Evolutionary conservation across 2,797 vertebrate genomes (phyloP), one percentile per base, ranked within the genome.

Genomic region (Lophotriccus pileatus): DNA sequence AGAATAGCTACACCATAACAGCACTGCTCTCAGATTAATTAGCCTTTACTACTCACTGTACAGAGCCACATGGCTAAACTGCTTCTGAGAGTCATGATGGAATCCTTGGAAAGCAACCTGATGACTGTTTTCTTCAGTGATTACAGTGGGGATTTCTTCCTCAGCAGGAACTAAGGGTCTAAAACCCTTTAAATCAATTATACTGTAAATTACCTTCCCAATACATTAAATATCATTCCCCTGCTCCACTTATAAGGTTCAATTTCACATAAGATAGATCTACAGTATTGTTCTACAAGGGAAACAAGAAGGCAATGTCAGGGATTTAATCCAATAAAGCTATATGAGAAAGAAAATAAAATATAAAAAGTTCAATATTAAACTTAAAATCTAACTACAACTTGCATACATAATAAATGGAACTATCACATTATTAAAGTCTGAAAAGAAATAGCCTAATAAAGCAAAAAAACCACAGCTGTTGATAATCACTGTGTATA

Each of bases 381-480:
- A 82, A 80, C 25, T 50, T 58, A 76, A 80, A 94, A 76, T 56
- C 44, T 68, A 93, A 50, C 34, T 60, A 39, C 37, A 82, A 59
- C 21, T 17, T 59, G 37, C 6, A 18, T 30, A 58, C 8, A 52
- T 79, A 84, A 95, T 41, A 84, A 93, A 90, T 34, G 43, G 44
- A 92, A 91, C 60, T 80, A 97, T 60, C 12, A 52, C 84, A 95
- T 70, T 88, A 49, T 84, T 94, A 96, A 91, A 96, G 95, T 96
- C n/a, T 49, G 62, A 93, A 93, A 95, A 75, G 50, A 96, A 95
- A 64, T 53, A 89, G 81, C 72, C 89, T 93, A 96, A 90, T 89
- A 96, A 97, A 94, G 73, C 63, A 93, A 92, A 81, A 94, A 72
- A 84, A 97, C 83, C 41, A 88, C 85, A 95, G 84, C 63, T 91